These are phyloP conservation scores for Philopotamus ludificatus DNA, from an alignment of 1,140 invertebrate genomes.

Conservation along the genomic window DNA sequence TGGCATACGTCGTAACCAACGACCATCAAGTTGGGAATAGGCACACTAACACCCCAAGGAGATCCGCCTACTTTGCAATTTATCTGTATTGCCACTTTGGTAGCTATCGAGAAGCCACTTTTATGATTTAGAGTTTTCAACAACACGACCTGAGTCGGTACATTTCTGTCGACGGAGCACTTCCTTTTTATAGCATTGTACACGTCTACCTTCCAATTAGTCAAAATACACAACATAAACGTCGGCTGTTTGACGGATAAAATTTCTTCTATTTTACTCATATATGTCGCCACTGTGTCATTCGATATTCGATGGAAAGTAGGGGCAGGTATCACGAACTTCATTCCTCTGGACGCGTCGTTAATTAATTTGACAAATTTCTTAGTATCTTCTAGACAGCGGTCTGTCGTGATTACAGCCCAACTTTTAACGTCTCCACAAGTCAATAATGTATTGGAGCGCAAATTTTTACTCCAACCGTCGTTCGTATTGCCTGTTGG, in stretches of 20 bases:
- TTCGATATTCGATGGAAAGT: slow-evolving; percentile 46
- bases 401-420: slow-evolving; percentile 56
- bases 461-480: slow-evolving; percentile 65
- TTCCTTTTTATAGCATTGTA: slow-evolving; percentile 86
- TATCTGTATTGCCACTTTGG: slow-evolving; percentile 84
- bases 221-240: slow-evolving; percentile 67
- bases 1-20: slow-evolving; percentile 88
- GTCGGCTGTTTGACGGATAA: slow-evolving; percentile 57
- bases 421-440: slow-evolving; percentile 51
- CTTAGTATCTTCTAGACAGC: slow-evolving; percentile 49
- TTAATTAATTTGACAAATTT: slow-evolving; percentile 52
- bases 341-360: slow-evolving; percentile 54
- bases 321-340: slow-evolving; percentile 52
- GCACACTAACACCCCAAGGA: slow-evolving; percentile 76
- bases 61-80: slow-evolving; percentile 85
- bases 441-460: slow-evolving; percentile 48
- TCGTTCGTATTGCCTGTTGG: slow-evolving; percentile 53
- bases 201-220: slow-evolving; percentile 67
- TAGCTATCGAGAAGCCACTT: slow-evolving; percentile 72
- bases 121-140: slow-evolving; percentile 59
- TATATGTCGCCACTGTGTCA: slow-evolving; percentile 56
- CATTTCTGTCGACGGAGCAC: slow-evolving; percentile 72
- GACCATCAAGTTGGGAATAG: slow-evolving; percentile 72
- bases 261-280: slow-evolving; percentile 59
- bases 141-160: slow-evolving; percentile 75